Percentiles rank a stretch among this genome's conserved stretches.
These are phyloP conservation scores for Numida meleagris DNA, from an alignment of 2,113 vertebrate genomes.

Conservation along the genomic window DNA sequence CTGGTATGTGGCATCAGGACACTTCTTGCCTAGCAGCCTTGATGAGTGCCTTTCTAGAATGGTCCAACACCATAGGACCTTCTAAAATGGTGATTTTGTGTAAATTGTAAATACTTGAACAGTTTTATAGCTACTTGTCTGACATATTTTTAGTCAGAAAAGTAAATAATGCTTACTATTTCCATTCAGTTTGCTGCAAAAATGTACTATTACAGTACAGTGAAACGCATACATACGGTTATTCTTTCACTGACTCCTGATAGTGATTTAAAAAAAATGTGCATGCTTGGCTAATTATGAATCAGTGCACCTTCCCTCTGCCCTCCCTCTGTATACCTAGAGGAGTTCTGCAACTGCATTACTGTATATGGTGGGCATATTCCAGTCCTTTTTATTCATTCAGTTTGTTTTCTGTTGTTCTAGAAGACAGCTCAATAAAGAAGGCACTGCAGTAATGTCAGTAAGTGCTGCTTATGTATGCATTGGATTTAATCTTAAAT, in stretches of 20 bases:
- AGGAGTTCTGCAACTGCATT: background rate
- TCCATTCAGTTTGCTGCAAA: slow-evolving; percentile 15
- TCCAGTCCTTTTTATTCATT: background rate
- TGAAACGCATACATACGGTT: slow-evolving; percentile 29
- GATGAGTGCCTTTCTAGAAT: background rate
- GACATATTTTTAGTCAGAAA: slow-evolving; percentile 6
- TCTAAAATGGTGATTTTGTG: background rate
- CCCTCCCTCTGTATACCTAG: background rate
- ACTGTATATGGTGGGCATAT: background rate
- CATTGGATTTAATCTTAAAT: slow-evolving; percentile 1
- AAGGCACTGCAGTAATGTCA: background rate
- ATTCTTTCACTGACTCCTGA: slow-evolving; percentile 20
- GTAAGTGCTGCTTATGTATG: background rate
- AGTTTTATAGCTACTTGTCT: slow-evolving; percentile 29
- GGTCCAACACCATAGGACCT: background rate
- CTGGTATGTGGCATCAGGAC: background rate
- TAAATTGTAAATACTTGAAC: background rate
- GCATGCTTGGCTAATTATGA: slow-evolving; percentile 36
- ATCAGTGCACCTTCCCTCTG: background rate
- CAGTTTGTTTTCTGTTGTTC: background rate
- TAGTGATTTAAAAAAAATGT: slow-evolving; percentile 22
- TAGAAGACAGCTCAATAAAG: background rate
- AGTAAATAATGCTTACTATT: slow-evolving; percentile 13
- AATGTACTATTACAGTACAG: slow-evolving; percentile 24
- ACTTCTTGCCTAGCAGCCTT: background rate